Conservation (phyloP, 2,888 invertebrate species). For the Tricholauxania praeusta region DNA sequence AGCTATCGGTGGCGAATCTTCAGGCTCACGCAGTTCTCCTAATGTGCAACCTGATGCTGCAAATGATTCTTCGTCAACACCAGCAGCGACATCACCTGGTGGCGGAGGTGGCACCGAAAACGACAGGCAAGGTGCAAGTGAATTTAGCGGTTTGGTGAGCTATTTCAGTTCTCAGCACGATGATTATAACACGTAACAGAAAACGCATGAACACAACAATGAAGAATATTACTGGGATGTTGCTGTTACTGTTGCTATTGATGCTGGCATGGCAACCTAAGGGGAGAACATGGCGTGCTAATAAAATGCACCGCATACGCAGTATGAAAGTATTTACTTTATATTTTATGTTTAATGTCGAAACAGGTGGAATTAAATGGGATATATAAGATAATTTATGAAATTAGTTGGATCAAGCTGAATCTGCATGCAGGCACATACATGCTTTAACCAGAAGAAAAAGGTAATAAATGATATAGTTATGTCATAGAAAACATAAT, state of each 20-base stretch:
- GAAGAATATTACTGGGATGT: constrained; percentile 3
- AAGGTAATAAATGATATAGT: too few species aligned
- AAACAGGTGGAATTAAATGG: constrained; percentile 14
- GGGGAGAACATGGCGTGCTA: background rate
- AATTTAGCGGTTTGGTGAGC: constrained; percentile 91
- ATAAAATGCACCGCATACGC: background rate
- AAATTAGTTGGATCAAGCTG: constrained; percentile 1
- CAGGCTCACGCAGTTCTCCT: constrained; percentile 58
- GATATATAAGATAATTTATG: constrained; percentile 1
- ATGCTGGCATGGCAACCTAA: too few species aligned
- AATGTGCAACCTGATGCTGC: constrained; percentile 48
- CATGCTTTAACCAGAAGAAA: too few species aligned
- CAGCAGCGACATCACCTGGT: constrained; percentile 59
- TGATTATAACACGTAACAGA: constrained; percentile 82
- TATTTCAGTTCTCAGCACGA: constrained; percentile 94
- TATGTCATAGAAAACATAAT: too few species aligned
- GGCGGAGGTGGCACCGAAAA: constrained; percentile 45
- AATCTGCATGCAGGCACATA: too few species aligned
- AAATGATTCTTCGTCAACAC: constrained; percentile 58
- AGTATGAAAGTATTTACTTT: constrained; percentile 17
- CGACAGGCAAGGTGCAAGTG: constrained; percentile 69
- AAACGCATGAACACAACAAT: constrained; percentile 52
- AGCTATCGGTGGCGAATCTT: constrained; percentile 54
- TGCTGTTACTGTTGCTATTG: too few species aligned
- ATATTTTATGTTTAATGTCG: constrained; percentile 21